Percentiles rank a stretch among this genome's conserved stretches.
Evolutionary conservation across 2,113 vertebrate genomes (phyloP).

Genomic region (Balaeniceps rex): DNA sequence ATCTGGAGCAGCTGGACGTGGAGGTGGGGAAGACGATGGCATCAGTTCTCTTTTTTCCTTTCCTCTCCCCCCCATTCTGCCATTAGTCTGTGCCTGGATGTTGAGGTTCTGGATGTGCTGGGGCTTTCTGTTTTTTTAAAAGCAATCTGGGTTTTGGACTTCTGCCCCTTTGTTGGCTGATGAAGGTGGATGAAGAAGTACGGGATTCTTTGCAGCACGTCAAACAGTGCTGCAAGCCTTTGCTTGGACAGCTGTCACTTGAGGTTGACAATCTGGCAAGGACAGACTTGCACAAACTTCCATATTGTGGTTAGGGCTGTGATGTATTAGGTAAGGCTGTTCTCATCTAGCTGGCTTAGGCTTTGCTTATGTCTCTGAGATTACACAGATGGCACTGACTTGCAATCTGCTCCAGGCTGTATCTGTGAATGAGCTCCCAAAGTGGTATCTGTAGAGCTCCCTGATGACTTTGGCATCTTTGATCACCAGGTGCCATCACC

Average conservation of each 20-base stretch:
- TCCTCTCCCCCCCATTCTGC: background rate
- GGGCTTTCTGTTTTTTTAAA: background rate
- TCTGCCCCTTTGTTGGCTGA: background rate
- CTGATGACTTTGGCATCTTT: constrained; percentile 37
- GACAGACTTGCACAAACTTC: constrained; percentile 38
- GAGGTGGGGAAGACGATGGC: background rate
- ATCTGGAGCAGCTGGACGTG: background rate
- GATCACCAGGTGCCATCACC: constrained; percentile 48
- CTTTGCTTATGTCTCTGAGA: constrained; percentile 44
- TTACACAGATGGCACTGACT: constrained; percentile 56
- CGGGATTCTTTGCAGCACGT: background rate
- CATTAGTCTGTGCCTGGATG: background rate
- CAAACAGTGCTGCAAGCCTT: constrained; percentile 24
- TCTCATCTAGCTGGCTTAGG: constrained; percentile 54
- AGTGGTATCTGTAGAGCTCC: constrained; percentile 25
- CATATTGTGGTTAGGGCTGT: constrained; percentile 51
- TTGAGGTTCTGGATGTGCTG: background rate
- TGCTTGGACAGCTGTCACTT: constrained; percentile 48
- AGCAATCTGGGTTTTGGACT: background rate
- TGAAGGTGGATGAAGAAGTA: background rate
- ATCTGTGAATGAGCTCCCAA: constrained; percentile 22
- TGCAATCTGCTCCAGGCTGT: constrained; percentile 48
- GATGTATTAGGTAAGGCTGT: constrained; percentile 50
- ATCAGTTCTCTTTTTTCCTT: background rate
- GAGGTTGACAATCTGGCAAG: constrained; percentile 54